Evolutionary conservation across 2,888 invertebrate species (phyloP).

Genomic region (Xanthostigma xanthostigma): DNA sequence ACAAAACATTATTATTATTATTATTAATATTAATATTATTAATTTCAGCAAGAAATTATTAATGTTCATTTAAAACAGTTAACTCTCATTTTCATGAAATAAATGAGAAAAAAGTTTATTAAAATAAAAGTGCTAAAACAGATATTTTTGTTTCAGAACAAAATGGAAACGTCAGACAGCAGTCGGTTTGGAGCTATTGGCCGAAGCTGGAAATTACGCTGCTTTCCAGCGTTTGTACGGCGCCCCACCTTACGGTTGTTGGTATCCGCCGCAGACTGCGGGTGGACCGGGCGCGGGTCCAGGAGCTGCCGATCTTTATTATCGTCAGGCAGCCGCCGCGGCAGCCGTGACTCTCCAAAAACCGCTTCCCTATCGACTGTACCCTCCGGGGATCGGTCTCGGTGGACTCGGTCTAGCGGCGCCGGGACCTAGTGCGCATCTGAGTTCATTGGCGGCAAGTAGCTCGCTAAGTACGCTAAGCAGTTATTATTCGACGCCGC

Average conservation of each 20-base stretch:
- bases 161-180: constrained; percentile 99
- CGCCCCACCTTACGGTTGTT: constrained; percentile 52
- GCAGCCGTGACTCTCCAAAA: constrained; percentile 67
- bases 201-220: constrained; percentile 95
- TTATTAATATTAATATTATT: too few species aligned
- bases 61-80: too few species aligned
- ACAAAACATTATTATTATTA: too few species aligned
- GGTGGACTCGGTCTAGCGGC: constrained; percentile 42
- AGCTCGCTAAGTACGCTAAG: constrained; percentile 42
- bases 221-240: constrained; percentile 94
- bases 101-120: too few species aligned
- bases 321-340: constrained; percentile 64
- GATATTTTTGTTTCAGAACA: constrained; percentile 50
- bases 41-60: too few species aligned
- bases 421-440: constrained; percentile 51
- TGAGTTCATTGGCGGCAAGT: constrained; percentile 51
- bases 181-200: constrained; percentile 88
- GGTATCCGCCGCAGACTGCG: constrained; percentile 41
- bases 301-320: constrained; percentile 58
- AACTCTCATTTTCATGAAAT: too few species aligned
- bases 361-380: constrained; percentile 65
- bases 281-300: constrained; percentile 37
- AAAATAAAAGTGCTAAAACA: neutral
- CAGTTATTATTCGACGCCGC: constrained; percentile 39
- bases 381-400: constrained; percentile 43